These are phyloP conservation scores for Mactromeris polynyma DNA, from an alignment of 2,888 invertebrate genomes.

Conservation along the genomic window DNA sequence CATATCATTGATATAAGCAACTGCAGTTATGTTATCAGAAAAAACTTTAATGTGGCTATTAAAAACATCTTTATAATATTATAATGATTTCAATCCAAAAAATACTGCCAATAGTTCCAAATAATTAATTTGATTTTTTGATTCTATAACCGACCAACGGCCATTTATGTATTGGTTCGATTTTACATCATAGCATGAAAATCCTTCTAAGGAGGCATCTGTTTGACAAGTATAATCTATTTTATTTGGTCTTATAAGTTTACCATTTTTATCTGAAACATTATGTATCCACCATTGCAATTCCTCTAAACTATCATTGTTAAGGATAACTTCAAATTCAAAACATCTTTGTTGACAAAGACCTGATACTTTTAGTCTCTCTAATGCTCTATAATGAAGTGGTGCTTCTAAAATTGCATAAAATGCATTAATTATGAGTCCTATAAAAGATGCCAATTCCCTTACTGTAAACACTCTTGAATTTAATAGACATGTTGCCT, in stretches of 20 bases:
- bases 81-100: conserved; percentile 29
- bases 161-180: not conserved
- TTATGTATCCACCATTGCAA: conserved; percentile 30
- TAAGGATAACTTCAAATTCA: conserved; percentile 20
- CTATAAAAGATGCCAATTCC: conserved; percentile 21
- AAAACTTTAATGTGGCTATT: conserved; percentile 35
- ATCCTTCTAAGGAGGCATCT: not conserved
- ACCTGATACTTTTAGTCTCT: conserved; percentile 47
- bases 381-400: conserved; percentile 49
- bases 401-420: conserved; percentile 52
- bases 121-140: conserved; percentile 23
- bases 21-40: conserved; percentile 42
- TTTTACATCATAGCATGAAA: not conserved
- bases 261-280: conserved; percentile 3
- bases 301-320: not conserved
- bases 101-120: conserved; percentile 44
- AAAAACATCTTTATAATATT: not conserved
- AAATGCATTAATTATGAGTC: conserved; percentile 35
- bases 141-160: not conserved
- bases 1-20: conserved; percentile 50
- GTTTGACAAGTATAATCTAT: not conserved
- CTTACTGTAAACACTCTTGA: not conserved
- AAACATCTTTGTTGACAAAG: conserved; percentile 21
- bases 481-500: conserved; percentile 23
- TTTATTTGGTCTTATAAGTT: not conserved